Base-by-base conservation (phyloP, 2,113 vertebrate species). In the Hippocampus abdominalis region DNA sequence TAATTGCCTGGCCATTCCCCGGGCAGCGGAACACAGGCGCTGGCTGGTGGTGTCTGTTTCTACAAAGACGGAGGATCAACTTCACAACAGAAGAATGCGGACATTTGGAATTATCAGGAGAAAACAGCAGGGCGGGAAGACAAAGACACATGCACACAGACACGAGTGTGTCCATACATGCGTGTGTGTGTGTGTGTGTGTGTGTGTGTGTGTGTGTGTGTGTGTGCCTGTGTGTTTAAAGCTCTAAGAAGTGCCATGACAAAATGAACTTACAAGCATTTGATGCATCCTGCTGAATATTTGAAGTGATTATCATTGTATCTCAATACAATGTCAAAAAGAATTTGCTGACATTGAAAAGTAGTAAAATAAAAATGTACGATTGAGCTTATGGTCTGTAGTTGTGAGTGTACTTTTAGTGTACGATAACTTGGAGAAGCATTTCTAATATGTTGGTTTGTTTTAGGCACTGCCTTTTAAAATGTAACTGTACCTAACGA, bases 91-190 rank as follows among this genome's bases (percentile, higher is more conserved):
- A 88, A 84, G 85, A 89, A 87, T 84, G 80, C 77, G 86, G 87
- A 89, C 87, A 88, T 81, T 84, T 23, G n/a, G 86, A 86, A 89
- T 91, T 91, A 91, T 91, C 90, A 90, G 87, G 89, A 77, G 90
- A 20, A 90, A 92, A 92, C 89, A 89, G 90, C 87, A 92, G 88
- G 85, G 88, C 86, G 84, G 83, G 83, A 84, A 89, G 83, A 84
- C 86, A 86, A 82, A 87, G 82, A 49, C 5, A 4, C 80, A 85
- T 72, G 80, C 76, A 87, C 84, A 85, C 78, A 77, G 74, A 80
- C 75, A 64, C 82, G 72, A 75, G 2, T 76, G 42, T 73, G 71
- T 61, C 29, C 29, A 32, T 32, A 32, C 29, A 1, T 4, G 5
- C 4, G 32, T 1, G 32, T 0, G 32, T 36, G 32, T 36, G 32